phyloP scores from a whole-genome alignment of 2,888 invertebrate species.

The Troglohyphantes excavatus region DNA sequence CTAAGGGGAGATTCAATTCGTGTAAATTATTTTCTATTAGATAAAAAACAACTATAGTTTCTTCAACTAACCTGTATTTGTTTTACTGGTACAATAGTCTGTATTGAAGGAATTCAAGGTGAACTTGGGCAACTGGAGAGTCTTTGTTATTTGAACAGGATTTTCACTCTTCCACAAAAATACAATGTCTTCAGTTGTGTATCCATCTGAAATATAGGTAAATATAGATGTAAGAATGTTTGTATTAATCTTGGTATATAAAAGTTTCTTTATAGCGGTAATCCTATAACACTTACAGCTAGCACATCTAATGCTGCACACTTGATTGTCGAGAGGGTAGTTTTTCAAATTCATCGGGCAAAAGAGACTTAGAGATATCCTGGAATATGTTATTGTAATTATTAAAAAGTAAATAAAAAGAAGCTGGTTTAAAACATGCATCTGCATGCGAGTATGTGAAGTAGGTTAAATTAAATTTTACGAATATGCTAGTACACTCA shows the following conservation, averaged over 20 bases:
- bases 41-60: too few species aligned
- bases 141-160: slow-evolving; percentile 93
- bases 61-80: slow-evolving; percentile 87
- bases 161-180: slow-evolving; percentile 96
- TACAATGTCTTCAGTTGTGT: slow-evolving; percentile 97
- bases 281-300: slow-evolving; percentile 91
- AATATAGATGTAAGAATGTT: too few species aligned
- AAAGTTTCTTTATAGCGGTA: background rate
- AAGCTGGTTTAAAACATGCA: too few species aligned
- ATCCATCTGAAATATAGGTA: slow-evolving; percentile 95
- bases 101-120: slow-evolving; percentile 82
- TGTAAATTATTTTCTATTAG: too few species aligned
- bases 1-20: too few species aligned
- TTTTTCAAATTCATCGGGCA: slow-evolving; percentile 99
- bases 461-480: too few species aligned
- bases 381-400: slow-evolving; percentile 82
- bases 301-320: slow-evolving; percentile 96
- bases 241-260: too few species aligned
- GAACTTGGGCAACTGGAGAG: slow-evolving; percentile 82
- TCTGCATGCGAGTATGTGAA: too few species aligned
- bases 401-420: too few species aligned
- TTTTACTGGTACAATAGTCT: slow-evolving; percentile 83
- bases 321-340: slow-evolving; percentile 97
- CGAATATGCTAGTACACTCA: too few species aligned
- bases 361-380: slow-evolving; percentile 96